Evolutionary conservation across 2,113 vertebrate species (phyloP).

Genomic region (Salvelinus namaycush): DNA sequence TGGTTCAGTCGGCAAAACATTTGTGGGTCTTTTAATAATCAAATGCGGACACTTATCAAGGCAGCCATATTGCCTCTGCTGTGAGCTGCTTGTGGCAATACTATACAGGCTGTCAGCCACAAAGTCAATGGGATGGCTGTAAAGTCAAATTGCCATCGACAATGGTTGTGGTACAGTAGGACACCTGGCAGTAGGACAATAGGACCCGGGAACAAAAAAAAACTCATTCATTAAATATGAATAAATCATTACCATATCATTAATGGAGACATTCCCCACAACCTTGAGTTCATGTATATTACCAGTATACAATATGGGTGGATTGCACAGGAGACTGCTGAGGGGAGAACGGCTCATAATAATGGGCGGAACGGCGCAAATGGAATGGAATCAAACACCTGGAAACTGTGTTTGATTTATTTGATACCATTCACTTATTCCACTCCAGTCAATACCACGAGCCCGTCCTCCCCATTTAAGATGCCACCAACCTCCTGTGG

Average conservation of each 20-base stretch:
- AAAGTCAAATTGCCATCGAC: conserved; percentile 9
- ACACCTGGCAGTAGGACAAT: not conserved
- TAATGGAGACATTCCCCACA: not conserved
- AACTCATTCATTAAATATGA: not conserved
- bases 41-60: not conserved
- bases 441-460: no score
- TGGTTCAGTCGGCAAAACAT: not conserved
- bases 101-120: conserved; percentile 21
- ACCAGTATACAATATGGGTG: not conserved
- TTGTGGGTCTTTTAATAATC: conserved; percentile 9
- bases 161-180: not conserved
- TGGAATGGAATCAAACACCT: no score
- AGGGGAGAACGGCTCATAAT: no score
- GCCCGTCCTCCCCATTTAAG: no score
- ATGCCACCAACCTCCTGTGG: no score
- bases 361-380: no score
- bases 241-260: not conserved
- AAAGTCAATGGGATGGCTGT: not conserved
- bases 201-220: not conserved
- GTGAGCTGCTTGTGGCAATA: conserved; percentile 1
- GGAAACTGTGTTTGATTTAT: no score
- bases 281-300: not conserved
- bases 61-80: conserved; percentile 5
- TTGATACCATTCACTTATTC: no score
- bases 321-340: not conserved